Base-by-base conservation (phyloP, 2,888 invertebrate genomes). In the Saturnia japonica region DNA sequence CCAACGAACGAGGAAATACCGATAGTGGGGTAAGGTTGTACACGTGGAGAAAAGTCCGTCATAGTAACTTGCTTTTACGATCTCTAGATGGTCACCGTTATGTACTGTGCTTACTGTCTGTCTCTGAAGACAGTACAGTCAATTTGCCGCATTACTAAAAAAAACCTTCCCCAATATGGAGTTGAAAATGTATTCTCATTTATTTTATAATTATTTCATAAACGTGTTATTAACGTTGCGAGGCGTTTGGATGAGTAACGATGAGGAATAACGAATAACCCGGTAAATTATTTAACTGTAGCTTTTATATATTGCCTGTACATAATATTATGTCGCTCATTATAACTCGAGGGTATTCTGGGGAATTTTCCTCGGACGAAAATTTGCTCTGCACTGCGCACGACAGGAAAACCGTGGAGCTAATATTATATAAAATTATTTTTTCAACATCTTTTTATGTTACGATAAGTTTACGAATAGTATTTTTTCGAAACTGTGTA, bases 301-400 rank as follows among this genome's bases (percentile, higher is more conserved):
- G 25, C 57, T 22, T 62, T 62, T 64, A 64, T 64, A 68, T 25
- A 40, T 34, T 47, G n/a, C 54, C n/a, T 28, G 45, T 72, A 70
- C 66, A 64, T 57, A 64, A 72, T 68, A 72, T 74, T 74, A 74
- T 73, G 72, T 72, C 69, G 71, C 71, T 68, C 70, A 73, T 73
- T 74, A 73, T 73, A 74, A 72, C 64, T 45, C 34, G 47, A 64
- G 34, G 74, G 72, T 71, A 71, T 75, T 70, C 74, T 62, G 67
- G 71, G 72, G 74, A 72, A 75, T 72, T 74, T 70, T 73, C 73
- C 73, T 74, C 64, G 40, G 19, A 19, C 64, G 64, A 70, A 76
- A 76, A 73, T 76, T 78, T 74, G 74, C 76, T 70, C 77, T 78
- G 78, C 77, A 78, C 71, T 78, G 78, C 78, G 77, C 71, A 77